Evolutionary conservation across 2,888 invertebrate species (phyloP).

Genomic region (Chrysolina americana): DNA sequence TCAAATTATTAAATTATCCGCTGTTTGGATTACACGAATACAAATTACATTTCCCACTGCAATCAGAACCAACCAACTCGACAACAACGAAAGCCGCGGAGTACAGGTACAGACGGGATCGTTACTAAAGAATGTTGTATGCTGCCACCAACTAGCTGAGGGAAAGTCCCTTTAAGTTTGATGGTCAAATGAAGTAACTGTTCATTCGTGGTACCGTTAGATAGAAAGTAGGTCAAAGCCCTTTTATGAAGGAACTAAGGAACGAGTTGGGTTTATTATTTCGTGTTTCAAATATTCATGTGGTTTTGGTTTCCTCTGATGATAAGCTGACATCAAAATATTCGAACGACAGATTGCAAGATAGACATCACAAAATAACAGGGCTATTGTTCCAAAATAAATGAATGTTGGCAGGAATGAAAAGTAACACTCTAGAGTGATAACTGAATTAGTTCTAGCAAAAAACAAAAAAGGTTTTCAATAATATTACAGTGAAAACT

Average conservation of each 20-base stretch:
- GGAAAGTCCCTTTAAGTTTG: not conserved
- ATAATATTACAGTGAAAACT: too few relatives aligned
- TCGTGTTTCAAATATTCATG: too few relatives aligned
- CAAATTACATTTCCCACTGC: conserved; percentile 42
- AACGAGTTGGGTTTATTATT: not conserved
- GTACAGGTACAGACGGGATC: not conserved
- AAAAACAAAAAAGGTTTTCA: too few relatives aligned
- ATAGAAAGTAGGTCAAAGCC: conserved; percentile 42
- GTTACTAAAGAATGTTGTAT: conserved; percentile 10
- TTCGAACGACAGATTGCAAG: too few relatives aligned
- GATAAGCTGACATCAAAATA: too few relatives aligned
- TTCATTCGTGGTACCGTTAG: conserved; percentile 37
- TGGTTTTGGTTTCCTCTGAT: too few relatives aligned
- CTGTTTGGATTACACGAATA: conserved; percentile 41
- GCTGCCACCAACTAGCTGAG: conserved; percentile 4
- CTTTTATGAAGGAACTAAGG: conserved; percentile 28
- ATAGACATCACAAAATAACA: too few relatives aligned
- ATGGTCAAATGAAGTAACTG: conserved; percentile 21
- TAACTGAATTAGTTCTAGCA: too few relatives aligned
- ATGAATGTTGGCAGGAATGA: too few relatives aligned
- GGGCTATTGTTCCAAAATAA: too few relatives aligned
- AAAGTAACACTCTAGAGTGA: too few relatives aligned
- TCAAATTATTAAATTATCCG: conserved; percentile 45
- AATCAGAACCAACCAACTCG: conserved; percentile 31
- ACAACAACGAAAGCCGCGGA: not conserved